Percentiles rank a stretch among this genome's conserved stretches.
Conservation (phyloP, 2,113 vertebrate genomes). For the Pteruthius melanotis region DNA sequence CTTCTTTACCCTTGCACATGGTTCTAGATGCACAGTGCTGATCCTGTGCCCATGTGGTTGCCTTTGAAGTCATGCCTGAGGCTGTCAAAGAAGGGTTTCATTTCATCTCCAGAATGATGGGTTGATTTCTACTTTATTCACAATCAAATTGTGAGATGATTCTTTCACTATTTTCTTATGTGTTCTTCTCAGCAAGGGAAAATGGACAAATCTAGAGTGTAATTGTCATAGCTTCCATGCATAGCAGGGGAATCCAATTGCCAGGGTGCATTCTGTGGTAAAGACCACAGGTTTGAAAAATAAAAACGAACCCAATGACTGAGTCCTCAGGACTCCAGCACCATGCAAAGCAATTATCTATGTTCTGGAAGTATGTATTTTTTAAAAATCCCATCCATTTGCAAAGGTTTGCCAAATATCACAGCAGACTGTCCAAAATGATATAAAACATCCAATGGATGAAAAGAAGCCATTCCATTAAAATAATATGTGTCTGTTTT, state of each 20-base stretch:
- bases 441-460: background rate
- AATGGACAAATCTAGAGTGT: background rate
- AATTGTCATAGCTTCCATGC: fast-evolving
- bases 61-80: background rate
- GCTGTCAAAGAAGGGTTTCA: background rate
- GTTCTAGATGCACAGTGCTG: background rate
- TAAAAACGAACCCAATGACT: too few species aligned
- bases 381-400: background rate
- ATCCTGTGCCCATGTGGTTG: background rate
- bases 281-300: background rate
- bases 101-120: background rate
- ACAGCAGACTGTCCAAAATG: background rate
- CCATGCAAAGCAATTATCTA: background rate
- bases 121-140: background rate
- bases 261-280: background rate
- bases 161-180: background rate
- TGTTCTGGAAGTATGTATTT: background rate
- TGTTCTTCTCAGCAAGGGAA: background rate
- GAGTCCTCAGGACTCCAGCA: background rate
- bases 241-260: background rate
- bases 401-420: background rate
- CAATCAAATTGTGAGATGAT: background rate
- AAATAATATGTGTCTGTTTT: background rate
- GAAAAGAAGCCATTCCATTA: background rate
- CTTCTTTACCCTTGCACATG: fast-evolving